Evolutionary conservation across 1,140 invertebrate genomes (phyloP).

Genomic region (Amyelois transitella): DNA sequence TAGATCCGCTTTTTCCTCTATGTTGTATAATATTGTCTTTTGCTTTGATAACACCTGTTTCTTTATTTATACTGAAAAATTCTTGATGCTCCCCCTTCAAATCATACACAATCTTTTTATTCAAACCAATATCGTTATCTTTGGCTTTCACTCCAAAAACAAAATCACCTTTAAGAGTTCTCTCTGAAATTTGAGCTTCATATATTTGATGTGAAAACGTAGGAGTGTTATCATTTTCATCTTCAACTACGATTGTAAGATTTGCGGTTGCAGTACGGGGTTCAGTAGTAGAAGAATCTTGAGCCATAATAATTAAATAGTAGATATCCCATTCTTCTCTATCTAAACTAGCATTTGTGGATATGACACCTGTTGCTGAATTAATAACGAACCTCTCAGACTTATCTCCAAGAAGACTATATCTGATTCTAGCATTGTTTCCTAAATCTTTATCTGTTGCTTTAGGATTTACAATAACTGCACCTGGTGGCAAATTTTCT

Average conservation of each 20-base stretch:
- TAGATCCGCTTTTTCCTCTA: conserved; percentile 62
- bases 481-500: conserved; percentile 85
- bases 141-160: conserved; percentile 90
- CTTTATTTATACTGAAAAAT: conserved; percentile 84
- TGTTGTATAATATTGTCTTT: conserved; percentile 69
- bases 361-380: conserved; percentile 83
- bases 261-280: conserved; percentile 86
- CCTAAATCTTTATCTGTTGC: conserved; percentile 89
- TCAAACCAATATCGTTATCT: conserved; percentile 86
- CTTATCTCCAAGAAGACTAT: conserved; percentile 87
- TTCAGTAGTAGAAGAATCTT: conserved; percentile 89
- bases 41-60: conserved; percentile 89
- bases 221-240: conserved; percentile 93
- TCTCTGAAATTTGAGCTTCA: conserved; percentile 86
- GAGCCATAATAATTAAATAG: conserved; percentile 87
- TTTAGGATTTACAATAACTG: conserved; percentile 81
- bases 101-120: conserved; percentile 86
- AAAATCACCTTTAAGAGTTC: conserved; percentile 84
- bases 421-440: conserved; percentile 88
- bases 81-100: conserved; percentile 85
- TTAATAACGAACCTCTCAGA: conserved; percentile 85
- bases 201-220: conserved; percentile 82
- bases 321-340: conserved; percentile 86
- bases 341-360: conserved; percentile 82
- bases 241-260: conserved; percentile 84